phyloP scores from a whole-genome alignment of 2,797 vertebrate species.

The Propithecus perrieri region DNA sequence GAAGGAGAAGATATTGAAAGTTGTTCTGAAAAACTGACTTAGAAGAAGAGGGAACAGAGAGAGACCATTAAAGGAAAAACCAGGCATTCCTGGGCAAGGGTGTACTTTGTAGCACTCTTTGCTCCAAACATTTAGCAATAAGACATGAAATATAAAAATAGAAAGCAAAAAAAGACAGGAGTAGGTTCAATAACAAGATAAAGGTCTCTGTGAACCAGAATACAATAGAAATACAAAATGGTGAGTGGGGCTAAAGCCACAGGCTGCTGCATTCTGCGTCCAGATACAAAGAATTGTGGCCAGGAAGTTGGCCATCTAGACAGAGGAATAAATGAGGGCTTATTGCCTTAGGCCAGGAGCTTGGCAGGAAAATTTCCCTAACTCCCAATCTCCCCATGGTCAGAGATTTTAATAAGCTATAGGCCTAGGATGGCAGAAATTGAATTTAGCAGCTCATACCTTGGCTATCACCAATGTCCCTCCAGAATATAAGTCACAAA shows the following conservation, averaged over 20 bases:
- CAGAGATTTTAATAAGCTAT: not conserved
- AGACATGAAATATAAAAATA: not conserved
- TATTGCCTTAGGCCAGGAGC: not conserved
- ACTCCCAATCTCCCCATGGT: not conserved
- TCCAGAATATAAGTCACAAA: not conserved
- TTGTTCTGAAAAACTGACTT: not conserved
- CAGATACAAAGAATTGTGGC: not conserved
- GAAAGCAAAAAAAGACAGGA: not conserved
- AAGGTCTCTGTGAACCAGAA: not conserved
- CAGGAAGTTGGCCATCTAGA: not conserved
- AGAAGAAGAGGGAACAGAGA: not conserved
- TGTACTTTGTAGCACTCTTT: not conserved
- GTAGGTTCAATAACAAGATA: not conserved
- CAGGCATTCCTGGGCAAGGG: not conserved
- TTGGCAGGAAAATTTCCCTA: not conserved
- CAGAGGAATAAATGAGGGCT: not conserved
- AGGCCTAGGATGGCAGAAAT: not conserved
- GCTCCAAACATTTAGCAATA: not conserved
- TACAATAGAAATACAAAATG: constrained; percentile 26
- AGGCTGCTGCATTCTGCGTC: not conserved
- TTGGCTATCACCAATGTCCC: not conserved
- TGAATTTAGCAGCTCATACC: not conserved
- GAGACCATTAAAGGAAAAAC: not conserved
- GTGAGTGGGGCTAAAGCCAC: not conserved
- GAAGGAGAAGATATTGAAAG: not conserved